Base-by-base conservation (phyloP, 2,888 invertebrate genomes). In the Chalcis sispes region DNA sequence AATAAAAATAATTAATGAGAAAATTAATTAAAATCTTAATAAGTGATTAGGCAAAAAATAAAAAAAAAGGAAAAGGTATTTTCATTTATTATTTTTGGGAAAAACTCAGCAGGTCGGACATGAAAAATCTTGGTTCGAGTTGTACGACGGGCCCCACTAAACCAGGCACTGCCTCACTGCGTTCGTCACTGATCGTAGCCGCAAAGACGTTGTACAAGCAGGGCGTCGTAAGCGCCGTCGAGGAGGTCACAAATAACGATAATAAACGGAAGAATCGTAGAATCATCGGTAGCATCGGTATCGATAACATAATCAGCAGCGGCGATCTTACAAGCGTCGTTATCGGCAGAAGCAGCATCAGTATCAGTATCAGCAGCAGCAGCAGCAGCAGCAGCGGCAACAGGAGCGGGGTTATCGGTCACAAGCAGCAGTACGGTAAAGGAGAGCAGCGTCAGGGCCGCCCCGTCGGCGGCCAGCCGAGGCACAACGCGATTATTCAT, bases 91-190 rank as follows among this genome's bases (percentile, higher is more conserved):
- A 2, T 27, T 10, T 2, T 4, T 88, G 5, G n/a, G n/a, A n/a
- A 15, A 5, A 61, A 25, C 40, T 8, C 70, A 75, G 78, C 89
- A 92, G 92, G 92, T 92, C 92, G 92, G 92, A 92, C 92, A 92
- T 92, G 92, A 92, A 92, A 92, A 92, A 92, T 92, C 92, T 92
- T 90, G 92, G 91, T 91, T 90, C 91, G 90, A 91, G 91, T 90
- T 91, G 92, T 78, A 78, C 69, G 92, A 92, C 92, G 92, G 92
- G 91, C 90, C 92, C 92, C 91, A 90, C 91, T 92, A 91, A 92
- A 92, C 91, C 91, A 90, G 90, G 91, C 91, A 92, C 92, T 91
- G 91, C 91, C 90, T 90, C 90, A 91, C 85, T 85, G 87, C 87
- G 86, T 86, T 86, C 86, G 86, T 86, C 87, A 85, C 85, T 83